A percentile compares a stretch with the other conserved stretches of the same genome.
These are phyloP conservation scores for Aegotheles bennettii DNA, from an alignment of 2,113 vertebrate species.

Conservation along the genomic window DNA sequence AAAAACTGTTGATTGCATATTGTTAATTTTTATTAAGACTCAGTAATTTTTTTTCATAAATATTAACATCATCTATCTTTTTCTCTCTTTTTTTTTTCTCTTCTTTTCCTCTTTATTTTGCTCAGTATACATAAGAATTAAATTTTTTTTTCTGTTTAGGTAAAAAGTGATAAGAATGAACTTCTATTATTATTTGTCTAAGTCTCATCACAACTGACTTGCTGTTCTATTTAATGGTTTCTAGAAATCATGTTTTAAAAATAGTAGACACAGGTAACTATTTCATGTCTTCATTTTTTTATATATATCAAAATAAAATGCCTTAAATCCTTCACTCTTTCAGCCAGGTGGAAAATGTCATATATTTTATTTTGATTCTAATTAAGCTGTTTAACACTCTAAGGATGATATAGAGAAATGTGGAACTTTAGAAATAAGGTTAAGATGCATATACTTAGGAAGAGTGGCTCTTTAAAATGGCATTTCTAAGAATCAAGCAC, in stretches of 20 bases:
- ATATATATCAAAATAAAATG: not conserved
- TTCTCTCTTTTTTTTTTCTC: not conserved
- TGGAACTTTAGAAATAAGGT: not conserved
- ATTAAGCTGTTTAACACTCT: not conserved
- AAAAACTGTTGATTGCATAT: no score
- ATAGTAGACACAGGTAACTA: slow-evolving; percentile 58
- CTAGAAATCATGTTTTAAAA: slow-evolving; percentile 64
- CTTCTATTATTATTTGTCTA: slow-evolving; percentile 69
- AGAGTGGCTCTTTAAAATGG: not conserved
- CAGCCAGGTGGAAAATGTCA: not conserved
- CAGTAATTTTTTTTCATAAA: not conserved
- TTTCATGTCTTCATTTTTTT: not conserved
- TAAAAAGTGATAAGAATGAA: slow-evolving; percentile 69
- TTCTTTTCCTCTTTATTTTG: not conserved
- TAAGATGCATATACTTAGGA: not conserved
- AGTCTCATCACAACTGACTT: slow-evolving; percentile 71
- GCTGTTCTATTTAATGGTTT: slow-evolving; percentile 68
- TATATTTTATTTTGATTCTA: not conserved
- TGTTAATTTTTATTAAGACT: not conserved
- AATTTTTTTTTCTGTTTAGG: not conserved
- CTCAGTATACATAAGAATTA: not conserved
- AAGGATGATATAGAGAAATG: not conserved
- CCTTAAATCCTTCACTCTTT: not conserved
- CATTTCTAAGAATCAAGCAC: not conserved
- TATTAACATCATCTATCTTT: not conserved